Evolutionary conservation across 2,113 vertebrate genomes (phyloP).

Genomic region (Mixornis gularis): DNA sequence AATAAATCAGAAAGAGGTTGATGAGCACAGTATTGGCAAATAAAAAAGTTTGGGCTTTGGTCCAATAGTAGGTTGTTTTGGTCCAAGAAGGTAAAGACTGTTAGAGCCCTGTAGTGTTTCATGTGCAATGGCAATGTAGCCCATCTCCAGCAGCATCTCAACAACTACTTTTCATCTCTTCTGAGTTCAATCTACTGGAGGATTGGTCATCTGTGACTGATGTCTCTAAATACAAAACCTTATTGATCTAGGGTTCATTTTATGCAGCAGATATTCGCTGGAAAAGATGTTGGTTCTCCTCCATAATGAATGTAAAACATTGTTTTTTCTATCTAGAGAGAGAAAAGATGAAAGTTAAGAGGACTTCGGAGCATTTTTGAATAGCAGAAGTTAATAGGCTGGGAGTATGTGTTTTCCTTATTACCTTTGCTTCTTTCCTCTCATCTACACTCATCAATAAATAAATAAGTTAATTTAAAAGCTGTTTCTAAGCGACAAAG

Average conservation of each 20-base stretch:
- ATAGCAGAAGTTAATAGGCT: background rate
- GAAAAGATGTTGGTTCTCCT: background rate
- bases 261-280: background rate
- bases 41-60: background rate
- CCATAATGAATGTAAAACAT: background rate
- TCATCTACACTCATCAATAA: slow-evolving; percentile 39
- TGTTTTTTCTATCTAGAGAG: background rate
- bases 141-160: background rate
- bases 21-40: background rate
- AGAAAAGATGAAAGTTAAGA: background rate
- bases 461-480: slow-evolving; percentile 50
- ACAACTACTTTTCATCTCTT: background rate
- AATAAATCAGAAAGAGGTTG: background rate
- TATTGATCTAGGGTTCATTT: background rate
- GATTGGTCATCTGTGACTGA: background rate
- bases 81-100: background rate
- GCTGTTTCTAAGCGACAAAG: slow-evolving; percentile 1
- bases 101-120: background rate
- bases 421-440: background rate
- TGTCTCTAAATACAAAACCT: slow-evolving; percentile 2
- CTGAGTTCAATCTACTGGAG: background rate
- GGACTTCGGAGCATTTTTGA: background rate
- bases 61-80: background rate
- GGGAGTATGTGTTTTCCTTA: background rate
- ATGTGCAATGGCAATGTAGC: background rate